Conservation (phyloP, 2,113 vertebrate species). For the Arvicanthis niloticus region DNA sequence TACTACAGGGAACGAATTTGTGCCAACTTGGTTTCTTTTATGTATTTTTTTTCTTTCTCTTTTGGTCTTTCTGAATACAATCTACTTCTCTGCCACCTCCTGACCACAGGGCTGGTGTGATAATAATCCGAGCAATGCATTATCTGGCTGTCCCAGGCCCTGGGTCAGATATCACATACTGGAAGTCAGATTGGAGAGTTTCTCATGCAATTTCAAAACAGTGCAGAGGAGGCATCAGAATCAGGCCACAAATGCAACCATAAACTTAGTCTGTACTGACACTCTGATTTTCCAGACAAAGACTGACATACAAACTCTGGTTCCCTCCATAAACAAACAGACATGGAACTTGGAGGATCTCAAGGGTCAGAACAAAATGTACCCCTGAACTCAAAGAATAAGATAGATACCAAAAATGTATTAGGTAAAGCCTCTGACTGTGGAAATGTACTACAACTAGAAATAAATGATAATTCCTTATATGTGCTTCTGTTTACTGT, state of each 20-base stretch:
- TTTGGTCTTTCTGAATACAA: background rate
- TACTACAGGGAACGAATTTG: background rate
- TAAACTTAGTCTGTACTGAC: background rate
- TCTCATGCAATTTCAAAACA: background rate
- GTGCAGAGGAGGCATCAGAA: background rate
- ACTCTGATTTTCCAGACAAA: background rate
- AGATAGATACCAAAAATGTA: background rate
- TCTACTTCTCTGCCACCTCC: background rate
- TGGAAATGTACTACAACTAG: background rate
- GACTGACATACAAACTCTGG: background rate
- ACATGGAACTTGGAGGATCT: background rate
- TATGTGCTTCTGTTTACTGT: background rate
- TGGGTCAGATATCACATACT: background rate
- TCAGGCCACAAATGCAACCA: background rate
- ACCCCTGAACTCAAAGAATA: background rate
- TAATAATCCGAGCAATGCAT: background rate
- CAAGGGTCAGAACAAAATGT: background rate
- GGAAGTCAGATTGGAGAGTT: background rate
- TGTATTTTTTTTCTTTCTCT: background rate
- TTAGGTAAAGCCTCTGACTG: background rate
- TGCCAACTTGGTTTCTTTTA: background rate
- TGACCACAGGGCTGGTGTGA: background rate
- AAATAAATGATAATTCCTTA: background rate
- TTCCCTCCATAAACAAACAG: background rate
- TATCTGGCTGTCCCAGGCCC: background rate